A percentile compares a stretch with the other conserved stretches of the same genome.
Evolutionary conservation across 2,113 vertebrate genomes (phyloP).

Genomic region (Uria aalge): DNA sequence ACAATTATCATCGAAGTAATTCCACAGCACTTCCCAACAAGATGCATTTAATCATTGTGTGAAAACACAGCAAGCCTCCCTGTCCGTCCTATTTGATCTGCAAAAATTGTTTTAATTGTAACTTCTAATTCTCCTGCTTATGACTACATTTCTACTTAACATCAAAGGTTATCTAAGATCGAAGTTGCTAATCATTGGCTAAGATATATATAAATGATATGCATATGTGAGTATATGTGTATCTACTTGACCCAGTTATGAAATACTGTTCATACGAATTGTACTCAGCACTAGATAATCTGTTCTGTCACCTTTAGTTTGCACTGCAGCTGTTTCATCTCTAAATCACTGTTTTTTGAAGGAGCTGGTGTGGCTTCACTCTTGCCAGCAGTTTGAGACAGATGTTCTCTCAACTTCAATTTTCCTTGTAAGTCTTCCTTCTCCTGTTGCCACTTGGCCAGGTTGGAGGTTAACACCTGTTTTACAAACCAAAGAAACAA

Average conservation of each 20-base stretch:
- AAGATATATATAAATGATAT: neutral
- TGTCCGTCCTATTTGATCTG: neutral
- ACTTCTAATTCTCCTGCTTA: neutral
- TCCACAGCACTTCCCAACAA: neutral
- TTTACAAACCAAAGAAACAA: slow-evolving; percentile 45
- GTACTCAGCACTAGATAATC: neutral
- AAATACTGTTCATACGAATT: neutral
- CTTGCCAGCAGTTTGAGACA: slow-evolving; percentile 68
- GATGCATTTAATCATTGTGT: neutral
- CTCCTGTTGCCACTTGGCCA: slow-evolving; percentile 83
- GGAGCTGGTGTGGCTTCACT: slow-evolving; percentile 58
- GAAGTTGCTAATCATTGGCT: neutral
- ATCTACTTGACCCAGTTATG: neutral
- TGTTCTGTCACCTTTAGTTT: slow-evolving; percentile 86
- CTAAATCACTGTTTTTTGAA: slow-evolving; percentile 78
- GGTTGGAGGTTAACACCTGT: slow-evolving; percentile 84
- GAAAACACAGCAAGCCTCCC: neutral
- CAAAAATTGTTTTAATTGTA: neutral
- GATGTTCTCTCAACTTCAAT: slow-evolving; percentile 69
- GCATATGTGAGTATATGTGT: neutral
- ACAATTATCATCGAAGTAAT: neutral
- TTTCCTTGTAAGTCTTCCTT: slow-evolving; percentile 86
- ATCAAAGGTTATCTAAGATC: neutral
- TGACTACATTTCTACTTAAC: neutral
- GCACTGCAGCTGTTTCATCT: slow-evolving; percentile 87